Percentiles rank a stretch among this genome's conserved stretches.
Evolutionary conservation across 2,113 vertebrate species (phyloP).

Genomic region (Grantiella picta): DNA sequence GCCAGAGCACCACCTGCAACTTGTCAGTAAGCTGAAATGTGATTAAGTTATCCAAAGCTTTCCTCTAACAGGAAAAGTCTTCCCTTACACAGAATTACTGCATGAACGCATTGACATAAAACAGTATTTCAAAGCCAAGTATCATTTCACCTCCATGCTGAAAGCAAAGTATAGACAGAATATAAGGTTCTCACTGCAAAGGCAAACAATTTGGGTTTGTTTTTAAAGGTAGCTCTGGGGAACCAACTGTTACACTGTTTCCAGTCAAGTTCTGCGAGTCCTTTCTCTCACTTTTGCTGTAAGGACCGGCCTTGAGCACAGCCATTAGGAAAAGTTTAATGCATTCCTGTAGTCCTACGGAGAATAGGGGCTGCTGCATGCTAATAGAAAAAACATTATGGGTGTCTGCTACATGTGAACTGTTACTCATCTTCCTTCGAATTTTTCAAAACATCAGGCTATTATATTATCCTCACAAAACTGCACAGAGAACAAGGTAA

Average conservation of each 20-base stretch:
- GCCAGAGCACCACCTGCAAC: background rate
- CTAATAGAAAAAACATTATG: background rate
- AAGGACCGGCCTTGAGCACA: background rate
- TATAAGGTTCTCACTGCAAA: background rate
- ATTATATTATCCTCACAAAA: background rate
- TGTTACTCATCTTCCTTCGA: background rate
- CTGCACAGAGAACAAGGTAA: background rate
- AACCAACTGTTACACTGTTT: background rate
- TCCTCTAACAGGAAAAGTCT: background rate
- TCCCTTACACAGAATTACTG: background rate
- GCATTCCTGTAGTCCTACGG: background rate
- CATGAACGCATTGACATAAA: background rate
- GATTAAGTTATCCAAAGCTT: background rate
- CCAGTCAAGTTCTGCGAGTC: background rate
- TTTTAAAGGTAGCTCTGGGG: background rate
- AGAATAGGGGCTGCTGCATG: background rate
- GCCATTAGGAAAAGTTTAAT: background rate
- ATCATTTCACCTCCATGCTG: background rate
- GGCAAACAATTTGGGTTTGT: background rate
- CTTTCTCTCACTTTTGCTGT: background rate
- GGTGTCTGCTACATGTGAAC: background rate
- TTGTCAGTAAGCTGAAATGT: background rate
- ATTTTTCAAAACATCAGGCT: background rate
- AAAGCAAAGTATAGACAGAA: background rate
- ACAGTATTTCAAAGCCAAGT: background rate